These are phyloP conservation scores for Mactra quadrangularis DNA, from an alignment of 1,140 invertebrate species.

Conservation along the genomic window DNA sequence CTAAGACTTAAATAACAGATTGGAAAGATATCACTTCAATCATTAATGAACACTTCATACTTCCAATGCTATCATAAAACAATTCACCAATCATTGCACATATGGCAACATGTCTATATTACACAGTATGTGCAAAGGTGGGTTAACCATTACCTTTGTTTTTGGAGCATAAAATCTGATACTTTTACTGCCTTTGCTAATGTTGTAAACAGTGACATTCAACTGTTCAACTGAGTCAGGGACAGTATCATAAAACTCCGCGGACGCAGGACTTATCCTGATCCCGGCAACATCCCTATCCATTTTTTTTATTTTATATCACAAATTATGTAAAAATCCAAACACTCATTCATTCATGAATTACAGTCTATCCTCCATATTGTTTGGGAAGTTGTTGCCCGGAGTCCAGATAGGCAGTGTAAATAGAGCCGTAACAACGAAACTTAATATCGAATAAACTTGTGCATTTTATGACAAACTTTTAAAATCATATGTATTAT, in stretches of 20 bases:
- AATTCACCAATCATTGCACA: too few relatives aligned
- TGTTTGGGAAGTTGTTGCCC: conserved; percentile 76
- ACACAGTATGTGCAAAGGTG: too few relatives aligned
- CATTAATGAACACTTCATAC: too few relatives aligned
- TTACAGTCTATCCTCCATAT: conserved; percentile 69
- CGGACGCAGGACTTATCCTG: conserved; percentile 76
- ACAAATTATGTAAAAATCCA: conserved; percentile 28
- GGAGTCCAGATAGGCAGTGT: conserved; percentile 54
- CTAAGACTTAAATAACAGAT: too few relatives aligned
- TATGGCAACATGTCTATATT: too few relatives aligned
- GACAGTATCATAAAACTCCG: conserved; percentile 80
- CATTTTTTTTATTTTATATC: conserved; percentile 66
- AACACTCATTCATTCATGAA: conserved; percentile 6
- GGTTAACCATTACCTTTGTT: conserved; percentile 80
- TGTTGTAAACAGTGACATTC: conserved; percentile 80
- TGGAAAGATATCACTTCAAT: too few relatives aligned
- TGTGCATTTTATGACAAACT: too few relatives aligned
- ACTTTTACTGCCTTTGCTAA: conserved; percentile 78
- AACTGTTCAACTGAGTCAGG: conserved; percentile 73
- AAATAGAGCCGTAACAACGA: conserved; percentile 13
- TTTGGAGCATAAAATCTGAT: conserved; percentile 82
- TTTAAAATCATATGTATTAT: too few relatives aligned
- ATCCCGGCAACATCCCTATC: conserved; percentile 80
- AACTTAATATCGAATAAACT: not conserved
- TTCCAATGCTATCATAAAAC: too few relatives aligned